Evolutionary conservation across 2,797 vertebrate species (phyloP).

Genomic region (Oreochromis grahami): DNA sequence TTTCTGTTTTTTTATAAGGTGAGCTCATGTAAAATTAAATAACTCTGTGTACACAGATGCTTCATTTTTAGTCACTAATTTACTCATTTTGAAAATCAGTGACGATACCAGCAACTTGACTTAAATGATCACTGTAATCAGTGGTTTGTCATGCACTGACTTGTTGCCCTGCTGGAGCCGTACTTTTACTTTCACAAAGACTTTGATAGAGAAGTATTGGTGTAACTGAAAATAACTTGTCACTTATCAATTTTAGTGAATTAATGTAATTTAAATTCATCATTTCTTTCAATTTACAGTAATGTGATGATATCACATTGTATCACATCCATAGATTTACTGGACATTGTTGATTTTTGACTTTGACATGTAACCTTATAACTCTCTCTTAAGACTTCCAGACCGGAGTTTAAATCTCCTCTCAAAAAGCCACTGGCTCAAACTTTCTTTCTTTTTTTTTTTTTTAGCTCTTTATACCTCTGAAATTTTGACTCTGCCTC

Average conservation of each 20-base stretch:
- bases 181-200: background rate
- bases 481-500: conserved; percentile 6
- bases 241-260: background rate
- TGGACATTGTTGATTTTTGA: background rate
- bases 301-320: background rate
- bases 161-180: background rate
- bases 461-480: background rate
- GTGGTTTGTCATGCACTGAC: background rate
- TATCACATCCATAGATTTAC: background rate
- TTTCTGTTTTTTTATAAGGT: background rate
- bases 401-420: background rate
- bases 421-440: background rate
- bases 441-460: background rate
- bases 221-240: background rate
- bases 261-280: background rate
- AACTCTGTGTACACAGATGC: fast-evolving
- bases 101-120: background rate
- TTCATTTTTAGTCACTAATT: background rate
- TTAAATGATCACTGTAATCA: background rate
- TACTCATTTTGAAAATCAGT: background rate
- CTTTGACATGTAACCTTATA: background rate
- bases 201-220: background rate
- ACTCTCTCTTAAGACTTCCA: background rate
- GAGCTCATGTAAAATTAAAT: background rate
- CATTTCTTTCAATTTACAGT: fast-evolving